Conservation (phyloP, 2,797 vertebrate genomes). For the Danio tinwini region DNA sequence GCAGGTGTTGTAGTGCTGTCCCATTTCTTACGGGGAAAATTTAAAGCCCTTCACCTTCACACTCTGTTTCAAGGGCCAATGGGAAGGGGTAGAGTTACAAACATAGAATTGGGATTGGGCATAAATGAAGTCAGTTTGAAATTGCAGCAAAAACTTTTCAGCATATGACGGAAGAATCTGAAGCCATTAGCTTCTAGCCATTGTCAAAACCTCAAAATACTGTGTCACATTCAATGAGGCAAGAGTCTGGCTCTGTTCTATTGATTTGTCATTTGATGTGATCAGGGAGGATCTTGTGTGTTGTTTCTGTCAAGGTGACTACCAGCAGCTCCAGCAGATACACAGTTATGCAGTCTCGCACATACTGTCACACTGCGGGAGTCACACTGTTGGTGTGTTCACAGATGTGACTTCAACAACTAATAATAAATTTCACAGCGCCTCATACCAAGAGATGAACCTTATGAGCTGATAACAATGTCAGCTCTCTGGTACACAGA, state of each 20-base stretch:
- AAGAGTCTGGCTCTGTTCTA: neutral
- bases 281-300: neutral
- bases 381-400: slow-evolving; percentile 59
- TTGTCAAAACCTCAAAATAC: slow-evolving; percentile 6
- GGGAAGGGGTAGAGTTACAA: too few relatives aligned
- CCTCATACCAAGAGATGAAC: slow-evolving; percentile 40
- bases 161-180: neutral
- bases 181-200: slow-evolving; percentile 3
- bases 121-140: neutral
- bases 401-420: slow-evolving; percentile 64
- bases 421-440: slow-evolving; percentile 55
- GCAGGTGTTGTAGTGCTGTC: too few relatives aligned
- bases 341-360: slow-evolving; percentile 48
- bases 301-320: slow-evolving; percentile 5
- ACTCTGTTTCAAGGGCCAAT: too few relatives aligned
- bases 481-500: slow-evolving; percentile 21
- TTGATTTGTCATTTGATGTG: neutral
- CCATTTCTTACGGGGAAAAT: too few relatives aligned
- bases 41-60: too few relatives aligned
- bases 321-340: slow-evolving; percentile 35
- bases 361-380: slow-evolving; percentile 60
- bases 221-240: neutral
- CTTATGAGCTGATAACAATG: slow-evolving; percentile 3
- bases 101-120: too few relatives aligned
- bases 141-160: neutral